Evolutionary conservation across 2,888 invertebrate genomes (phyloP).

Genomic region (Phortica okadai): DNA sequence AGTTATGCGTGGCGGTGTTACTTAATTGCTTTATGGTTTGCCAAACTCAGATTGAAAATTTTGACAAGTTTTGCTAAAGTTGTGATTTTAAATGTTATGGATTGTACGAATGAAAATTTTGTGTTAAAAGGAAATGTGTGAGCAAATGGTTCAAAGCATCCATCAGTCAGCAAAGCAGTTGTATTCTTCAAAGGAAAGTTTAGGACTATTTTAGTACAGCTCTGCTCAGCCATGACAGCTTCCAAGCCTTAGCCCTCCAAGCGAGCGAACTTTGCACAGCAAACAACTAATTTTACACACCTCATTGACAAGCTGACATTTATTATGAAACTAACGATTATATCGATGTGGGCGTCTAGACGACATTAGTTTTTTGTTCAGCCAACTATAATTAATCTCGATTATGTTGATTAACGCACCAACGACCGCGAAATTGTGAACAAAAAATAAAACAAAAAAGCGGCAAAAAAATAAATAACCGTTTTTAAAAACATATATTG

Average conservation of each 20-base stretch:
- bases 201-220: no score
- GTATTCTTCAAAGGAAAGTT: no score
- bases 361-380: conserved; percentile 1
- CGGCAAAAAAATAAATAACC: conserved; percentile 21
- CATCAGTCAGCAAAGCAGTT: no score
- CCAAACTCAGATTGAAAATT: not conserved
- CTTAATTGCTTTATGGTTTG: not conserved
- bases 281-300: no score
- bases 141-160: no score
- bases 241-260: no score
- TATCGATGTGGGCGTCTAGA: conserved; percentile 1
- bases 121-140: no score
- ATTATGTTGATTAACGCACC: conserved; percentile 59
- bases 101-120: no score
- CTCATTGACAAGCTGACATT: not conserved
- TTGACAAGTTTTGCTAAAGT: not conserved
- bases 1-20: no score
- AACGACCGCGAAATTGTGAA: not conserved
- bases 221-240: no score
- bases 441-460: conserved; percentile 16
- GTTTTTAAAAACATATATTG: not conserved
- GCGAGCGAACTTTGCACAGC: no score
- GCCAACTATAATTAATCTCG: conserved; percentile 30
- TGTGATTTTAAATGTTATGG: no score
- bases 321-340: not conserved